Evolutionary conservation across 1,140 invertebrate species (phyloP), one percentile per base, ranked within the genome.

Genomic region (Neomicropteryx cornuta): DNA sequence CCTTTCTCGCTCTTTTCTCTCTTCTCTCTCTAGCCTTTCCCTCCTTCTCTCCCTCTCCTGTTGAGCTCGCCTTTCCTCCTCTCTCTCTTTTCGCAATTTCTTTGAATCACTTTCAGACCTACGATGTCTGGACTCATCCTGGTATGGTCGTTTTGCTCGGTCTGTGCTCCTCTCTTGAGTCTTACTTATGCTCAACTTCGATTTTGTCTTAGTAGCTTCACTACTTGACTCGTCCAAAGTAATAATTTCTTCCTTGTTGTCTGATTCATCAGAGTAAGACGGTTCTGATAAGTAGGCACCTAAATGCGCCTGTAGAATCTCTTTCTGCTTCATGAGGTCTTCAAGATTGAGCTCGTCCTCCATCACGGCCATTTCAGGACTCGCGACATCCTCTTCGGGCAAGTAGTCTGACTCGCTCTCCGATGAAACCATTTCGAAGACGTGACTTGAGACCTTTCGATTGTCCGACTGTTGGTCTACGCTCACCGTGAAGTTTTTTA

Each of bases 311-410:
- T 79, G 76, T 38, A 79, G 55, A 14, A 77, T 47, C 55, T 83
- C 84, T 63, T 90, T 90, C 58, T 89, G 85, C 50, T 80, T 80
- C 84, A 89, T 89, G 40, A 91, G 61, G 44, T 90, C 87, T 55
- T 90, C 87, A 5, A 90, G 60, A 60, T 90, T 87, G 41, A 89
- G 77, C 48, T 90, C 87, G 52, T 88, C 84, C 56, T 88, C 84
- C 37, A 86, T 78, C 18, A 85, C 74, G 4, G 73, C 72, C 36
- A 85, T 72, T 50, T 84, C 80, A 19, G 83, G 83, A 43, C 80
- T 84, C 45, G 80, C 80, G 45, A 76, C 75, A 53, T 86, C 83
- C 36, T 77, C 70, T 48, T 80, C 53, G 43, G 73, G 74, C 41
- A 73, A 72, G 38, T 72, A 71, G 50, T 76, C 77, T 47, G 76